Conservation (phyloP, 2,113 vertebrate species). For the Tyrannus savana region DNA sequence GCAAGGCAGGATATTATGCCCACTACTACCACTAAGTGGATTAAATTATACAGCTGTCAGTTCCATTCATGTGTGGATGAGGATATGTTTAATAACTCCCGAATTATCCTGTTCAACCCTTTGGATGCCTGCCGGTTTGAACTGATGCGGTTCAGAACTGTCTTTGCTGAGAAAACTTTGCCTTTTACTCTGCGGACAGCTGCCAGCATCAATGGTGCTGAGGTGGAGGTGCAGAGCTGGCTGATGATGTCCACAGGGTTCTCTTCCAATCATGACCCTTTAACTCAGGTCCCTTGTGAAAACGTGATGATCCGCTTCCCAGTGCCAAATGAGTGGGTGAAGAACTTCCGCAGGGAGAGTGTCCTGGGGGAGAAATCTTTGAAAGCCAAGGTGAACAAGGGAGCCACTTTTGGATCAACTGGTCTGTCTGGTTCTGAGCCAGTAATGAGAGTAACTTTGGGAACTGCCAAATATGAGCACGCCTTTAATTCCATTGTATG, state of each 20-base stretch:
- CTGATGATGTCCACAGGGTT: constrained; percentile 86
- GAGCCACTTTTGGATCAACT: constrained; percentile 85
- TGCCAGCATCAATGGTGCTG: constrained; percentile 82
- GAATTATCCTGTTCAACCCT: constrained; percentile 81
- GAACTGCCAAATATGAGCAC: constrained; percentile 89
- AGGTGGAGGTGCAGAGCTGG: constrained; percentile 92
- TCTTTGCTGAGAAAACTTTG: constrained; percentile 84
- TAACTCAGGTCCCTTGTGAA: constrained; percentile 87
- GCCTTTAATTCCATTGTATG: constrained; percentile 90
- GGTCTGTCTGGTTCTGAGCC: constrained; percentile 86
- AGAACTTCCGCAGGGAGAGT: constrained; percentile 88
- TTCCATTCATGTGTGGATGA: constrained; percentile 84
- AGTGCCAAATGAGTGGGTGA: constrained; percentile 86
- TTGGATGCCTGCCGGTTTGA: constrained; percentile 84
- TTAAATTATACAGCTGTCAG: constrained; percentile 79
- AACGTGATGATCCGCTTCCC: constrained; percentile 87
- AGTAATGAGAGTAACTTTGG: constrained; percentile 90
- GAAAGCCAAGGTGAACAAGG: constrained; percentile 90
- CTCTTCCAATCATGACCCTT: constrained; percentile 83
- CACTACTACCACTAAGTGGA: constrained; percentile 89
- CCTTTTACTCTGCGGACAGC: constrained; percentile 86
- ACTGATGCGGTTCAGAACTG: constrained; percentile 83
- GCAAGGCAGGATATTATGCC: constrained; percentile 89
- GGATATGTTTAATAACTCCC: constrained; percentile 75
- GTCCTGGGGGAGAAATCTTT: constrained; percentile 87